A percentile compares a stretch with the other conserved stretches of the same genome.
These are phyloP conservation scores for Resseliella maxima DNA, from an alignment of 2,888 invertebrate species.

Conservation along the genomic window DNA sequence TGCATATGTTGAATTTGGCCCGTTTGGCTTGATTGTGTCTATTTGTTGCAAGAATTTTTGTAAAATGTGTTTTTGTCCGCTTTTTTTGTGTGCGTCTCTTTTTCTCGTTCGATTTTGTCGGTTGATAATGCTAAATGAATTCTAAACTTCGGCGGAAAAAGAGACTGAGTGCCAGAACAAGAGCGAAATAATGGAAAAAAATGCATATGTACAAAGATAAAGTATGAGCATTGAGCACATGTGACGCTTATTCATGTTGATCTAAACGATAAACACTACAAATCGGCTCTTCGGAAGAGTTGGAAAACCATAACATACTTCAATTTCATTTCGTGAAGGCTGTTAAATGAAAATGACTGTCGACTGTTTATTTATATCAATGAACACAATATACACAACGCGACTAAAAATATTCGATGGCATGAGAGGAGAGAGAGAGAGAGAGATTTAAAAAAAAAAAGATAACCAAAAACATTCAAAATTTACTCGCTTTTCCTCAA, in stretches of 20 bases:
- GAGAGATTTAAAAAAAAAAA: too few relatives aligned
- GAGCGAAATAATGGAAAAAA: too few relatives aligned
- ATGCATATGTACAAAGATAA: not conserved
- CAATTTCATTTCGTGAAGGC: not conserved
- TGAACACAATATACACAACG: constrained; percentile 9
- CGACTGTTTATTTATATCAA: constrained; percentile 47
- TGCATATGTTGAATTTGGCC: constrained; percentile 46
- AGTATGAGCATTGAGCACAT: not conserved
- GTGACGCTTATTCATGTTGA: not conserved
- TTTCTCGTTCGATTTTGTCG: not conserved
- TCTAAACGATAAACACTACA: not conserved
- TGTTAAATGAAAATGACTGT: constrained; percentile 27
- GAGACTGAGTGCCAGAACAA: too few relatives aligned
- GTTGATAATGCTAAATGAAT: constrained; percentile 8
- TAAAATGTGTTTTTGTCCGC: constrained; percentile 24
- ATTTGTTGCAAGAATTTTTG: constrained; percentile 40
- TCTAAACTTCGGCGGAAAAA: not conserved
- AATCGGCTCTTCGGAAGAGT: constrained; percentile 49
- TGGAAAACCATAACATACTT: constrained; percentile 46
- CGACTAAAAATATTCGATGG: constrained; percentile 46
- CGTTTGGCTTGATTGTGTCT: constrained; percentile 35
- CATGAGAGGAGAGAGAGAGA: too few relatives aligned
- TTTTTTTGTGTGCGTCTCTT: not conserved
- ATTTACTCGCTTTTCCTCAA: not conserved
- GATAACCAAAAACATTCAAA: not conserved